A percentile compares a stretch with the other conserved stretches of the same genome.
phyloP scores from a whole-genome alignment of 2,888 invertebrate genomes.

The Hololepta plana region DNA sequence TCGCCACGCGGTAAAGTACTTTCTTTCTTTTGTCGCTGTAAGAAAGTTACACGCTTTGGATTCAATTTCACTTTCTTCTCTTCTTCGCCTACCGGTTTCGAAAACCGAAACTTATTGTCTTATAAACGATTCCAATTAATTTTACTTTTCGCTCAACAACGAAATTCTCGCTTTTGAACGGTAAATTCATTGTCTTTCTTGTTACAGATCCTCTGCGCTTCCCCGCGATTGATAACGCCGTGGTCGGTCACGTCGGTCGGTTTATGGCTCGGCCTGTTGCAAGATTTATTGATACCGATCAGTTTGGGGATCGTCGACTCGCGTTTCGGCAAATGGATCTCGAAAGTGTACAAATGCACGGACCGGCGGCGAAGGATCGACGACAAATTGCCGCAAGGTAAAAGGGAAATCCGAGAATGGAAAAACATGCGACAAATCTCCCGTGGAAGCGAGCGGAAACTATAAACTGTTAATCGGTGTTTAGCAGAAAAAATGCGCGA shows the following conservation, averaged over 20 bases:
- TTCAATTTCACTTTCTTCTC: not conserved
- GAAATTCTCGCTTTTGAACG: not conserved
- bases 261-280: conserved; percentile 35
- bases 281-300: conserved; percentile 36
- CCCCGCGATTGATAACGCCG: conserved; percentile 29
- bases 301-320: conserved; percentile 37
- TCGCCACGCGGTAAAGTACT: no score
- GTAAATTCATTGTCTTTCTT: conserved; percentile 4
- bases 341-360: conserved; percentile 29
- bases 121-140: conserved; percentile 1
- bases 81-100: not conserved
- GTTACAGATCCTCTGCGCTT: conserved; percentile 31
- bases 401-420: conserved; percentile 1
- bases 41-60: no score
- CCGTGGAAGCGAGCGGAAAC: no score
- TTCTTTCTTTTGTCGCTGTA: no score
- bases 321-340: conserved; percentile 35
- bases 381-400: conserved; percentile 28
- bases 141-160: not conserved
- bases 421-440: conserved; percentile 5
- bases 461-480: no score
- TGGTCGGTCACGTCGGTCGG: conserved; percentile 35
- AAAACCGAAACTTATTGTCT: not conserved
- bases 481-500: no score
- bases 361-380: conserved; percentile 17